These are phyloP conservation scores for Betta splendens DNA, from an alignment of 2,797 vertebrate species.

Conservation along the genomic window DNA sequence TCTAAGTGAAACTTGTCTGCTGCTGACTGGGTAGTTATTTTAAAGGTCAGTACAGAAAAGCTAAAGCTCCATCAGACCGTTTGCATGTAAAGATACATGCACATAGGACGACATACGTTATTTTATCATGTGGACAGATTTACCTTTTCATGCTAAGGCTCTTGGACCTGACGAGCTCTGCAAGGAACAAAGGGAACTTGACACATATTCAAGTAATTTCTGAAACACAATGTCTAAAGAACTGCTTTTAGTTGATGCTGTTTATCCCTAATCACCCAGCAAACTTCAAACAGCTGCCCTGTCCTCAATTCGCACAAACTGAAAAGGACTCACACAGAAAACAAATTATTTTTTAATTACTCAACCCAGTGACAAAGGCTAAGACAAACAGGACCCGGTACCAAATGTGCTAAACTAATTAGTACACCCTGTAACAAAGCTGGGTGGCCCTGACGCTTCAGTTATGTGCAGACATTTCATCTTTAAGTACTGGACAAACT, in stretches of 20 bases:
- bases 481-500: slow-evolving; percentile 11
- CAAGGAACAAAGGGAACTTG: slow-evolving; percentile 4
- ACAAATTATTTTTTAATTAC: slow-evolving; percentile 1
- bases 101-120: neutral
- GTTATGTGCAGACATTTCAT: slow-evolving; percentile 23
- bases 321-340: slow-evolving; percentile 15
- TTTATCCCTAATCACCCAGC: slow-evolving; percentile 2
- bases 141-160: slow-evolving; percentile 18
- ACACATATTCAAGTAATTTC: slow-evolving; percentile 14
- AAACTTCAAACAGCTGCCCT: slow-evolving; percentile 4
- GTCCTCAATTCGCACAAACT: neutral
- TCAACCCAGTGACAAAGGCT: slow-evolving; percentile 6
- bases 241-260: neutral
- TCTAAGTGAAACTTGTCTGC: slow-evolving; percentile 32
- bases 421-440: slow-evolving; percentile 15
- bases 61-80: slow-evolving; percentile 12
- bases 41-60: slow-evolving; percentile 54
- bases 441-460: slow-evolving; percentile 3
- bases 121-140: slow-evolving; percentile 21
- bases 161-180: slow-evolving; percentile 13
- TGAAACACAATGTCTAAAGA: slow-evolving; percentile 3
- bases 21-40: slow-evolving; percentile 36
- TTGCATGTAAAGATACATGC: slow-evolving; percentile 20
- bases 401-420: slow-evolving; percentile 14
- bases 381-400: slow-evolving; percentile 9